Conservation (phyloP, 1,140 invertebrate species). For the Cherax destructor region DNA sequence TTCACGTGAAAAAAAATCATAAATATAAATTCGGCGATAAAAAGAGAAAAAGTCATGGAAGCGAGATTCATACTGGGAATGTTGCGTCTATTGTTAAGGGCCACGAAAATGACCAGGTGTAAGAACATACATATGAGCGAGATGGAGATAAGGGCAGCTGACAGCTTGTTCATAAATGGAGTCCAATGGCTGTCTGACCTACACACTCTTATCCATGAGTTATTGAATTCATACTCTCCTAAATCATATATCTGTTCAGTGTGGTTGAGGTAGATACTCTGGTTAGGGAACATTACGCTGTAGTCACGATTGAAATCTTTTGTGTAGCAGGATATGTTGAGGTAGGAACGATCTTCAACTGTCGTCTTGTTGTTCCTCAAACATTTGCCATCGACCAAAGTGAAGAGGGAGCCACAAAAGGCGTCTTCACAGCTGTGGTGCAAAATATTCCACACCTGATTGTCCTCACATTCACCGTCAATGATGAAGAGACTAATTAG, state of each 20-base stretch:
- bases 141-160: slow-evolving; percentile 53
- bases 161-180: slow-evolving; percentile 54
- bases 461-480: slow-evolving; percentile 48
- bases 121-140: slow-evolving; percentile 58
- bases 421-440: slow-evolving; percentile 43
- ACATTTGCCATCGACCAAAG: slow-evolving; percentile 42
- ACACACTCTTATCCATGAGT: slow-evolving; percentile 61
- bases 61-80: slow-evolving; percentile 71
- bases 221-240: slow-evolving; percentile 67
- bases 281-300: slow-evolving; percentile 54
- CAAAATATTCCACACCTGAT: slow-evolving; percentile 62
- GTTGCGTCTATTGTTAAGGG: slow-evolving; percentile 60
- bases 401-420: slow-evolving; percentile 34
- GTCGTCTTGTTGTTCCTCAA: slow-evolving; percentile 29
- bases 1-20: slow-evolving; percentile 50
- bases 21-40: slow-evolving; percentile 64
- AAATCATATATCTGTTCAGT: slow-evolving; percentile 43
- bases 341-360: slow-evolving; percentile 23
- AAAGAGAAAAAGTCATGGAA: slow-evolving; percentile 63
- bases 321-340: slow-evolving; percentile 55
- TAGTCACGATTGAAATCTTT: slow-evolving; percentile 34
- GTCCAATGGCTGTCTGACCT: slow-evolving; percentile 45
- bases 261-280: slow-evolving; percentile 59
- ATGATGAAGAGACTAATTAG: slow-evolving; percentile 40
- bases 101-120: slow-evolving; percentile 66